phyloP scores from a whole-genome alignment of 1,140 invertebrate genomes.

The Streblospio benedicti region DNA sequence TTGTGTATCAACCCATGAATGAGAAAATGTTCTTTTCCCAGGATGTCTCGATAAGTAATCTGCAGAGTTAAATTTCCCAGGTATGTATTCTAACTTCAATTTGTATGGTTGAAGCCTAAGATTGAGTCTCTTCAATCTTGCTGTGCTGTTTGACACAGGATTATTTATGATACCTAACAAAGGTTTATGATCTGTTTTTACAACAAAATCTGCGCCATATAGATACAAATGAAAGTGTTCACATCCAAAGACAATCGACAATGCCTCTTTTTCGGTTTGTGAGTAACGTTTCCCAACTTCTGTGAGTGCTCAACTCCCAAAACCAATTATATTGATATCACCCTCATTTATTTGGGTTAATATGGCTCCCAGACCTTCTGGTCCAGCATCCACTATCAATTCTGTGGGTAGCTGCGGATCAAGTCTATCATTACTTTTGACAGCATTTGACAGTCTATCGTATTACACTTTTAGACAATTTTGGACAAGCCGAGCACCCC shows the following conservation, averaged over 20 bases:
- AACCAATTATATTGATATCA: no score
- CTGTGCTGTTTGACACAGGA: slow-evolving; percentile 18
- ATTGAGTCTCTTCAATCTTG: slow-evolving; percentile 24
- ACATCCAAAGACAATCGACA: slow-evolving; percentile 43
- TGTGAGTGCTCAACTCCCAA: slow-evolving; percentile 20
- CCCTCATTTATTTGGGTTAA: no score
- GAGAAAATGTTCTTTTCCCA: background rate
- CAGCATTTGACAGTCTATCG: no score
- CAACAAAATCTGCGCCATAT: slow-evolving; percentile 38
- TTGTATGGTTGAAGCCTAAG: slow-evolving; percentile 7
- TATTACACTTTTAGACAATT: no score
- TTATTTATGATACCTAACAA: slow-evolving; percentile 21
- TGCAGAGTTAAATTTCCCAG: background rate
- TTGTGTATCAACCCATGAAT: background rate
- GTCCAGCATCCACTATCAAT: no score
- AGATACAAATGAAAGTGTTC: slow-evolving; percentile 46
- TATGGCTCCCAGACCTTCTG: no score
- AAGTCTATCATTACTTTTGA: no score
- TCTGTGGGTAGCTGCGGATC: no score
- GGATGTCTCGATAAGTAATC: slow-evolving; percentile 5
- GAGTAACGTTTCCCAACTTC: slow-evolving; percentile 30
- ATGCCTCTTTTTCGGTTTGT: slow-evolving; percentile 44
- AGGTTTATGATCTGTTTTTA: slow-evolving; percentile 44
- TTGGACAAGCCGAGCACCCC: no score
- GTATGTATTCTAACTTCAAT: background rate